Conservation (phyloP, 2,888 invertebrate species). For the Caenorhabditis sp. region DNA sequence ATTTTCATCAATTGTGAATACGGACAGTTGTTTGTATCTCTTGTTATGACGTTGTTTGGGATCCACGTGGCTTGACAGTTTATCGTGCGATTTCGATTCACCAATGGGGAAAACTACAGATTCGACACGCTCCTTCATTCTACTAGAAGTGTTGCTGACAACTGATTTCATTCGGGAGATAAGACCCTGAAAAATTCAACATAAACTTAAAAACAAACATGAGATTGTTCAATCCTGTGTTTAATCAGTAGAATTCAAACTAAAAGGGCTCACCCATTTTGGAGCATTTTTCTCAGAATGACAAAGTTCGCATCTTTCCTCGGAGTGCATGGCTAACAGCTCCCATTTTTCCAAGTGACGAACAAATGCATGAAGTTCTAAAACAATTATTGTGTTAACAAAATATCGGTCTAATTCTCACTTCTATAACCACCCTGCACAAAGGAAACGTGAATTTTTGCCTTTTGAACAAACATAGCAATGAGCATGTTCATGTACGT, state of each 20-base stretch:
- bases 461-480: slow-evolving; percentile 94
- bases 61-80: slow-evolving; percentile 84
- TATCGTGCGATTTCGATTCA: slow-evolving; percentile 8
- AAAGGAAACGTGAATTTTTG: slow-evolving; percentile 92
- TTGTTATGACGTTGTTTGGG: slow-evolving; percentile 88
- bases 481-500: slow-evolving; percentile 96
- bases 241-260: too few relatives aligned
- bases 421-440: slow-evolving; percentile 90
- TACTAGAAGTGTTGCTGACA: slow-evolving; percentile 40
- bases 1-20: slow-evolving; percentile 67
- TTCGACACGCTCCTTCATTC: slow-evolving; percentile 55
- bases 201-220: neutral
- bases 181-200: slow-evolving; percentile 43
- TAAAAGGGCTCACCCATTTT: slow-evolving; percentile 43
- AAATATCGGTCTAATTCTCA: too few relatives aligned
- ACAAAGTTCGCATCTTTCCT: slow-evolving; percentile 38
- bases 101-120: slow-evolving; percentile 45
- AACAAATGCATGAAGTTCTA: slow-evolving; percentile 43
- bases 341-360: slow-evolving; percentile 36
- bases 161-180: slow-evolving; percentile 48
- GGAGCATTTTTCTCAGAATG: slow-evolving; percentile 9
- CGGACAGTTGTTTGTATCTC: slow-evolving; percentile 56
- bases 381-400: neutral
- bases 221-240: too few relatives aligned
- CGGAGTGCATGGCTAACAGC: slow-evolving; percentile 45